Evolutionary conservation across 2,888 invertebrate species (phyloP).

Genomic region (Sisyra terminalis): DNA sequence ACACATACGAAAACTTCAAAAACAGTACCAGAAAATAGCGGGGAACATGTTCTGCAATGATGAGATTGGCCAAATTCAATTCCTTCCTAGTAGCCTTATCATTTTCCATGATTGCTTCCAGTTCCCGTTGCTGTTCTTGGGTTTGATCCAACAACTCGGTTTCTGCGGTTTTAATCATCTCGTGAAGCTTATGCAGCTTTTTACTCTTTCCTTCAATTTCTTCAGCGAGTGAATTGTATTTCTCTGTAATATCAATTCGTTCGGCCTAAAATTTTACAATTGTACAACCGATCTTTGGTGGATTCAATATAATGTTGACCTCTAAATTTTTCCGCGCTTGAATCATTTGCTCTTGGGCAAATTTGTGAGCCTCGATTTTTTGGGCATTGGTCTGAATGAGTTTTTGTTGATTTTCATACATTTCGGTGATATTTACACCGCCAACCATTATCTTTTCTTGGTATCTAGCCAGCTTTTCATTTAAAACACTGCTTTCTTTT

Average conservation of each 20-base stretch:
- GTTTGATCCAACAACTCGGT: conserved; percentile 75
- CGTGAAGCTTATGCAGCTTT: conserved; percentile 79
- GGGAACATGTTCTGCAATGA: conserved; percentile 88
- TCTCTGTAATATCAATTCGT: conserved; percentile 83
- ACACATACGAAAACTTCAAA: background rate
- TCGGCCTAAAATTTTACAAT: conserved; percentile 43
- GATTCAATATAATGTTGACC: background rate
- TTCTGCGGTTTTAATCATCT: conserved; percentile 71
- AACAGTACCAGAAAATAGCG: conserved; percentile 67
- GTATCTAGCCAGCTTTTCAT: conserved; percentile 72
- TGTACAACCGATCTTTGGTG: background rate
- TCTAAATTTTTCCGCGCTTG: conserved; percentile 4
- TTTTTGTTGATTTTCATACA: conserved; percentile 84
- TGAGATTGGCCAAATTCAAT: conserved; percentile 74
- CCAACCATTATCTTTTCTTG: conserved; percentile 95
- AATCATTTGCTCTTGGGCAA: conserved; percentile 1
- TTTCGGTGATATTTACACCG: conserved; percentile 94
- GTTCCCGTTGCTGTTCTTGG: conserved; percentile 90
- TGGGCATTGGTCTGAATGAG: conserved; percentile 74
- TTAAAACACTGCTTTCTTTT: conserved; percentile 61
- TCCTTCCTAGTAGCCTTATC: conserved; percentile 81
- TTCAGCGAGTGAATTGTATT: conserved; percentile 87
- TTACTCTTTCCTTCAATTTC: conserved; percentile 85
- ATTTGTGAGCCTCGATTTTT: conserved; percentile 47
- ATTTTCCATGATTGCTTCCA: conserved; percentile 89